Percentiles rank a stretch among this genome's conserved stretches.
phyloP scores from a whole-genome alignment of 2,113 vertebrate genomes.

The Perca fluviatilis region DNA sequence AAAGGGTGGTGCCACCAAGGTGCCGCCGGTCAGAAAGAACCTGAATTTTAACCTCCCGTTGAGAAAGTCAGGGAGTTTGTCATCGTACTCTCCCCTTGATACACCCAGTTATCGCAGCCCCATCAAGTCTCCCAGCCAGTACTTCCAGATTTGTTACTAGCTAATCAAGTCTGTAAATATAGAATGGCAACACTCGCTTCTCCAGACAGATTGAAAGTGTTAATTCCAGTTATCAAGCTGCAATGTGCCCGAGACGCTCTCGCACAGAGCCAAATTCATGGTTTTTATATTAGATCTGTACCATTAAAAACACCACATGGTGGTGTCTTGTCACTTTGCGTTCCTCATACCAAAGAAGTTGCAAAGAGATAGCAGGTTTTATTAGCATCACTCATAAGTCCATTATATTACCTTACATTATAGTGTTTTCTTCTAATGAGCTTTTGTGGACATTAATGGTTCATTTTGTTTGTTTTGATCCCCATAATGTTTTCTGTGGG shows the following conservation, averaged over 20 bases:
- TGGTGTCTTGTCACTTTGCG: not conserved
- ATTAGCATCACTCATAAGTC: not conserved
- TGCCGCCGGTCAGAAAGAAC: slow-evolving; percentile 71
- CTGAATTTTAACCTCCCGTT: slow-evolving; percentile 80
- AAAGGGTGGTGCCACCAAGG: slow-evolving; percentile 68
- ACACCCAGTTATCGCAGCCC: slow-evolving; percentile 87
- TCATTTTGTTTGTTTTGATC: slow-evolving; percentile 33
- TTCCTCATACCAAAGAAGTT: not conserved
- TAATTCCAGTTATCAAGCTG: not conserved
- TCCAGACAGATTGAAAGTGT: not conserved
- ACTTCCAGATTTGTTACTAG: slow-evolving; percentile 87
- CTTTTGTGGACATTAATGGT: not conserved
- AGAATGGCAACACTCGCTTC: not conserved
- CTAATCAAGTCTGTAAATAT: not conserved
- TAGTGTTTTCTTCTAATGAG: slow-evolving; percentile 1
- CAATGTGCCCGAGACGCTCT: not conserved
- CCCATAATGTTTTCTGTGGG: slow-evolving; percentile 45
- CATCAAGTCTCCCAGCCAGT: slow-evolving; percentile 86
- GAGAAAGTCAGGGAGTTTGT: slow-evolving; percentile 84
- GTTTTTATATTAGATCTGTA: slow-evolving; percentile 18
- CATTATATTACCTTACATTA: not conserved
- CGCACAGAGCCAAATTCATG: not conserved
- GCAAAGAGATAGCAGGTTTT: slow-evolving; percentile 20
- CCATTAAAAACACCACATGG: not conserved
- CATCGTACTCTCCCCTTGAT: slow-evolving; percentile 78